phyloP scores from a whole-genome alignment of 2,888 invertebrate species.

The Clepsis dumicolana region DNA sequence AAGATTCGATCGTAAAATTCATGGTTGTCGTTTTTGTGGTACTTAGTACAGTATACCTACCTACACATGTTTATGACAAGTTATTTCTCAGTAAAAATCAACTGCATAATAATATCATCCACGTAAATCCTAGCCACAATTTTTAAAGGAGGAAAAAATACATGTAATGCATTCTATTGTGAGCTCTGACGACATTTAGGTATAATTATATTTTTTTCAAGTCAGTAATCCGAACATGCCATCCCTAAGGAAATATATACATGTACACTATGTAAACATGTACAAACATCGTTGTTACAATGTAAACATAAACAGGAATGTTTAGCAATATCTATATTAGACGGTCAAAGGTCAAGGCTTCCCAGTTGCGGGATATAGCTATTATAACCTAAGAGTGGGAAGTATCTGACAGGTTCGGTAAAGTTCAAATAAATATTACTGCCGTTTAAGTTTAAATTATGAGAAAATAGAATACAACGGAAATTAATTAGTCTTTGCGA shows the following conservation, averaged over 20 bases:
- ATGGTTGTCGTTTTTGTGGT: neutral
- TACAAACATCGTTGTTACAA: neutral
- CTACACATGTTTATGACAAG: neutral
- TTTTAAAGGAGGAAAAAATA: neutral
- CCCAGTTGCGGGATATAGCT: neutral
- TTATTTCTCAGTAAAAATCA: neutral
- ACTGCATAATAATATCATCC: neutral
- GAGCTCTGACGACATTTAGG: too few species aligned
- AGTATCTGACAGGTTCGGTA: neutral
- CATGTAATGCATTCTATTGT: too few species aligned
- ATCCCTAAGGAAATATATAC: neutral
- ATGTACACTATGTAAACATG: neutral
- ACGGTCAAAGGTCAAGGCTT: conserved; percentile 7
- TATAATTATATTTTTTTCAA: too few species aligned
- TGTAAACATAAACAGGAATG: neutral
- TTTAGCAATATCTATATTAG: conserved; percentile 6
- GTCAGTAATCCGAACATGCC: too few species aligned
- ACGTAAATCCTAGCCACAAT: neutral
- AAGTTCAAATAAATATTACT: conserved; percentile 9
- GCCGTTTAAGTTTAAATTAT: neutral
- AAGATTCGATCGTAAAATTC: neutral
- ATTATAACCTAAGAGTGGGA: conserved; percentile 1
- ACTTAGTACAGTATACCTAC: neutral
- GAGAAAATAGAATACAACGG: neutral
- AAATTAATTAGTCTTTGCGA: neutral